phyloP scores from a whole-genome alignment of 1,140 invertebrate genomes.

The Ceratina calcarata region DNA sequence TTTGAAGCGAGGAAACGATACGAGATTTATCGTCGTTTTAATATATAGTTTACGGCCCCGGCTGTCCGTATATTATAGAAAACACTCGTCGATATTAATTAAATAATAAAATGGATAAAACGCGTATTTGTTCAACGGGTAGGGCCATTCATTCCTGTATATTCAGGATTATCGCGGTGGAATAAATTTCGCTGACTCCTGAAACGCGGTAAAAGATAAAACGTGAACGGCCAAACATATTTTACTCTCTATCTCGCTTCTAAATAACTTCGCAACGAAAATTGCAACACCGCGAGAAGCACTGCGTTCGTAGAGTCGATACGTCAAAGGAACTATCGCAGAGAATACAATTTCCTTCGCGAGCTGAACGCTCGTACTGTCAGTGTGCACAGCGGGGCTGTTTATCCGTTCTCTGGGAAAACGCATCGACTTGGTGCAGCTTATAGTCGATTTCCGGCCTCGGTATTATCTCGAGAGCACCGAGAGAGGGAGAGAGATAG shows the following conservation, averaged over 20 bases:
- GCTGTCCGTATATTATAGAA: too few species aligned
- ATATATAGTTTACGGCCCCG: background rate
- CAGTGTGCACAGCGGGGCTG: background rate
- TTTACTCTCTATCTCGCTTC: background rate
- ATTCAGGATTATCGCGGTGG: too few species aligned
- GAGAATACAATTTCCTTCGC: slow-evolving; percentile 28
- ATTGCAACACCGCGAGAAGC: background rate
- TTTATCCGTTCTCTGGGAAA: slow-evolving; percentile 29
- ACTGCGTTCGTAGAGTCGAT: background rate
- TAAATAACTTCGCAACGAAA: background rate
- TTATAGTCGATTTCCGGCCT: slow-evolving; percentile 57
- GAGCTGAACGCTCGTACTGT: background rate
- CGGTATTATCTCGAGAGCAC: slow-evolving; percentile 53
- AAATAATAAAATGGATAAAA: background rate
- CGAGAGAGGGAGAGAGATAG: background rate
- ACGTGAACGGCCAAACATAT: too few species aligned
- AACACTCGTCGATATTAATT: too few species aligned
- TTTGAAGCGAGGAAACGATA: background rate
- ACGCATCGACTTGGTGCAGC: slow-evolving; percentile 32
- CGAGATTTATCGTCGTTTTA: background rate
- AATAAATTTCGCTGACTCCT: too few species aligned
- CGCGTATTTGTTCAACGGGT: background rate
- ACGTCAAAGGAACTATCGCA: slow-evolving; percentile 20
- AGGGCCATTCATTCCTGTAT: too few species aligned
- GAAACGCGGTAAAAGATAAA: too few species aligned